These are phyloP conservation scores for Xestia sexstrigata DNA, from an alignment of 2,888 invertebrate genomes.

Conservation along the genomic window DNA sequence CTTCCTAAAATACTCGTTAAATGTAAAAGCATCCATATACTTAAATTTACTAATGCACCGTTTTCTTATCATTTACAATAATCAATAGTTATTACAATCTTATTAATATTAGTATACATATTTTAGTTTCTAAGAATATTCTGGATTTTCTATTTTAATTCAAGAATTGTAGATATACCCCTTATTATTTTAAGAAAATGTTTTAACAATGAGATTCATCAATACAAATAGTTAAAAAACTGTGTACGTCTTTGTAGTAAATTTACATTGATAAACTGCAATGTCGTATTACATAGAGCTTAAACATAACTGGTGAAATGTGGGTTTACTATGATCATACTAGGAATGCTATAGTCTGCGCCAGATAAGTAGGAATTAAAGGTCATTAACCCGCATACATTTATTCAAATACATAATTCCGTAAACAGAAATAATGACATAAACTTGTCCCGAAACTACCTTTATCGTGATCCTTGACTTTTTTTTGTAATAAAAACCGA, in stretches of 20 bases:
- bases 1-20: background rate
- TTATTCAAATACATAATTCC: too few species aligned
- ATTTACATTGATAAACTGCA: background rate
- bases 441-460: too few species aligned
- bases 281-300: background rate
- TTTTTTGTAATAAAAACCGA: too few species aligned
- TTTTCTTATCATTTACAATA: slow-evolving; percentile 2
- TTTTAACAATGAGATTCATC: background rate
- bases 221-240: slow-evolving; percentile 1
- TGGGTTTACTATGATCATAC: too few species aligned
- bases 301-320: background rate
- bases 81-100: background rate
- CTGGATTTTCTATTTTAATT: background rate
- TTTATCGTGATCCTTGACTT: too few species aligned
- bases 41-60: background rate
- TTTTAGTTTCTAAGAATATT: background rate
- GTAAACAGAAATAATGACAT: too few species aligned
- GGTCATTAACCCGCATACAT: too few species aligned
- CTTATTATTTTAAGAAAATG: background rate
- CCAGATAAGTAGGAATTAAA: too few species aligned
- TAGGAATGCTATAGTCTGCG: too few species aligned
- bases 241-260: too few species aligned
- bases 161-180: slow-evolving; percentile 1
- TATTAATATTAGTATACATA: background rate
- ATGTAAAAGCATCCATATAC: background rate